These are phyloP conservation scores for Rhodinocichla rosea DNA, from an alignment of 2,113 vertebrate genomes.

Conservation along the genomic window DNA sequence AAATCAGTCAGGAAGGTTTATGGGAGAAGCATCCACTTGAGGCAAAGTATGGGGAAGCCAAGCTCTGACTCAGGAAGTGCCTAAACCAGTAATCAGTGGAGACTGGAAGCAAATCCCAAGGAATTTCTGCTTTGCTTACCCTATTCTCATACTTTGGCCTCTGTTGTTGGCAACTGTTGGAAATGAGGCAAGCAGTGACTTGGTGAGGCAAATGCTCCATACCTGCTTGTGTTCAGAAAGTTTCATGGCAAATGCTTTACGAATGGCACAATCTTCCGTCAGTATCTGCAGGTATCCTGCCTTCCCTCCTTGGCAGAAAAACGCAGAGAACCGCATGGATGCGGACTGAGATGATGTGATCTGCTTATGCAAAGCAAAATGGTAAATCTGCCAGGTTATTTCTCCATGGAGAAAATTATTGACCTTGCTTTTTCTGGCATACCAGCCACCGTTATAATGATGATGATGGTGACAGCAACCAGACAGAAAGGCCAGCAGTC, in stretches of 20 bases:
- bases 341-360: background rate
- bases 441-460: background rate
- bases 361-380: conserved; percentile 12
- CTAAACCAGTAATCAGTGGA: conserved; percentile 11
- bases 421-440: conserved; percentile 59
- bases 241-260: background rate
- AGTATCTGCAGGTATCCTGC: background rate
- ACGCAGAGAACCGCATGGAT: background rate
- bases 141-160: background rate
- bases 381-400: conserved; percentile 28
- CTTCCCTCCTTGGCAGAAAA: background rate
- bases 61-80: background rate
- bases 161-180: background rate
- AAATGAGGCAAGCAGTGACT: background rate
- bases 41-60: background rate
- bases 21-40: background rate
- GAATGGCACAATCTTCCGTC: background rate
- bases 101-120: background rate
- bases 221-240: background rate
- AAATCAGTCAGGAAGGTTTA: background rate
- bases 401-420: conserved; percentile 34
- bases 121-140: background rate
- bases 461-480: conserved; percentile 41
- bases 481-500: conserved; percentile 39
- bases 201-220: background rate